Conservation (phyloP, 2,113 vertebrate genomes). For the Caranx melampygus region DNA sequence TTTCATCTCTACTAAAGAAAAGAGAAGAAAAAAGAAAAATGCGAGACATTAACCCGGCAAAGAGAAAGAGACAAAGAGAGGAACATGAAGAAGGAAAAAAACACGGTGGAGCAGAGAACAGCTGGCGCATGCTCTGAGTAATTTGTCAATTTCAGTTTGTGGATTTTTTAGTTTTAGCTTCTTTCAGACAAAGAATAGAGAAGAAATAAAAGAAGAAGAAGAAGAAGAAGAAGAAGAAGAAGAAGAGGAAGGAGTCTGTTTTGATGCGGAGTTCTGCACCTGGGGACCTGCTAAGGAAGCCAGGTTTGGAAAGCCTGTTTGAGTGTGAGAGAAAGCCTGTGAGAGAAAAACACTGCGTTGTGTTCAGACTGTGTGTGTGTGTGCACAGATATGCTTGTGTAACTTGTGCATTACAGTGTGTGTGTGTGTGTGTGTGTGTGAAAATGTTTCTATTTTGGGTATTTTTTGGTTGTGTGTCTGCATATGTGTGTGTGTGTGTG, state of each 20-base stretch:
- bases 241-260: slow-evolving; percentile 42
- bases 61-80: not conserved
- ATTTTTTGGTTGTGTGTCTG: slow-evolving; percentile 36
- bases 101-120: slow-evolving; percentile 11
- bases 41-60: not conserved
- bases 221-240: not conserved
- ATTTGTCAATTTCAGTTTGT: slow-evolving; percentile 60
- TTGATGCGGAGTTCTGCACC: slow-evolving; percentile 64
- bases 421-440: slow-evolving; percentile 11
- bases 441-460: slow-evolving; percentile 61
- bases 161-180: slow-evolving; percentile 50
- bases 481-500: slow-evolving; percentile 23
- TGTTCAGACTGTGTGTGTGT: slow-evolving; percentile 10
- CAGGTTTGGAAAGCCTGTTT: slow-evolving; percentile 62
- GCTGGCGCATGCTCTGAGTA: slow-evolving; percentile 22
- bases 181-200: slow-evolving; percentile 34
- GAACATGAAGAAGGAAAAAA: not conserved
- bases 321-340: slow-evolving; percentile 49
- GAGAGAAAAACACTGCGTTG: slow-evolving; percentile 33
- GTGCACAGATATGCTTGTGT: slow-evolving; percentile 27
- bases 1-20: slow-evolving; percentile 21
- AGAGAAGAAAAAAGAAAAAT: not conserved
- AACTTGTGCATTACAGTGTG: slow-evolving; percentile 38
- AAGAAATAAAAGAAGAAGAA: slow-evolving; percentile 2
- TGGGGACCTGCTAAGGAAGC: slow-evolving; percentile 61